Evolutionary conservation across 2,888 invertebrate genomes (phyloP).

Genomic region (Tiliacea aurago): DNA sequence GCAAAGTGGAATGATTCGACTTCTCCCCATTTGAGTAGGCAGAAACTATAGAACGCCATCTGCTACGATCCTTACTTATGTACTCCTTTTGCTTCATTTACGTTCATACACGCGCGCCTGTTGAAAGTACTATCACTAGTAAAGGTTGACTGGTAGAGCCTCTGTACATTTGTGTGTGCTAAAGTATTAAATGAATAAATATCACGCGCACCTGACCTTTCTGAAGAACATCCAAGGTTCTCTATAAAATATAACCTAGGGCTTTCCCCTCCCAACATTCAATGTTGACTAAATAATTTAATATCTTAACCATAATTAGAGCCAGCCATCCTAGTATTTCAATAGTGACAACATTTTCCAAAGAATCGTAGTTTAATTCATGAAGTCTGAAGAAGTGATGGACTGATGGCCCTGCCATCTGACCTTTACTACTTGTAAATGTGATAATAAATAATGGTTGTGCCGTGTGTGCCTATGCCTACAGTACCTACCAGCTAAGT

Average conservation of each 20-base stretch:
- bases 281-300: background rate
- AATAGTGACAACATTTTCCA: background rate
- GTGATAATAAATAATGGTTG: background rate
- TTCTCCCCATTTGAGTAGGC: no score
- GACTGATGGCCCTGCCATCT: constrained; percentile 7
- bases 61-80: no score
- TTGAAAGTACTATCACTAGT: no score
- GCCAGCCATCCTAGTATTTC: background rate
- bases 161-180: no score
- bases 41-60: no score
- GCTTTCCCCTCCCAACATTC: background rate
- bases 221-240: background rate
- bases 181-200: no score
- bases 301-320: background rate
- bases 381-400: background rate
- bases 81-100: background rate
- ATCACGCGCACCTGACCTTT: no score
- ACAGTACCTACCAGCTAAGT: background rate
- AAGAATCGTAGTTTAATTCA: no score
- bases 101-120: background rate
- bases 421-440: constrained; percentile 24
- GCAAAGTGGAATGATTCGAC: no score
- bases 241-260: no score
- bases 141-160: no score
- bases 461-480: background rate